Base-by-base conservation (phyloP, 2,797 vertebrate species). In the Peromyscus attwateri region DNA sequence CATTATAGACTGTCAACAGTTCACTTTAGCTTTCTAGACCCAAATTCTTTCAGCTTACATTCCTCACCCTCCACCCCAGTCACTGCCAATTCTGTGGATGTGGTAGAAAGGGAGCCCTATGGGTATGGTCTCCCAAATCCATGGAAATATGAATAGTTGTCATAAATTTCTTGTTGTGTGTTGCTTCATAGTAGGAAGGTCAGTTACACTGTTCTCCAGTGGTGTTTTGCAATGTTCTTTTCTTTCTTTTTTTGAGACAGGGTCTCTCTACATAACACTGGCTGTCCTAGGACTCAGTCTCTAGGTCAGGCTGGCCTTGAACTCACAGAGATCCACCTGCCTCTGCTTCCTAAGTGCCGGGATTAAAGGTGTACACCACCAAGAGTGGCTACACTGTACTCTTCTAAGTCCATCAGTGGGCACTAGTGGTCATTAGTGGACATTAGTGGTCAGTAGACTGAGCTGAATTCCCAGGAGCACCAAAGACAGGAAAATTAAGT, bases 161-260 rank as follows among this genome's bases (percentile, higher is more conserved):
- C 79, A 87, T 49, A 68, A 52, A 57, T 85, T 97, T 95, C 90
- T 71, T 87, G 92, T 77, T 75, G 62, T 64, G 46, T 46, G 10
- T 80, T 94, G 52, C 89, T 97, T 95, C 75, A 75, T 87, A 71
- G 73, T 90, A 57, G 31, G 29, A 92, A 88, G 88, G 31, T 52
- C 49, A 57, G 68, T 88, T 93, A 40, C n/a, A 29, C 89, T 93
- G 85, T 89, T 43, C 81, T 83, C 46, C 8, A 43, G 64, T 57
- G 79, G 25, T 19, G 55, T 75, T 96, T 88, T 73, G 46, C n/a
- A 68, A 49, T 85, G 21, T 68, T 68, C 43, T 49, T 49, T 46
- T 68, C 40, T 49, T 25, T 12, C 27, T 43, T 46, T 62, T n/a
- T 34, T 23, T 16, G 31, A 25, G 43, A 85, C 43, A 68, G 1